Conservation (phyloP, 2,113 vertebrate species). For the Ibidorhyncha struthersii region DNA sequence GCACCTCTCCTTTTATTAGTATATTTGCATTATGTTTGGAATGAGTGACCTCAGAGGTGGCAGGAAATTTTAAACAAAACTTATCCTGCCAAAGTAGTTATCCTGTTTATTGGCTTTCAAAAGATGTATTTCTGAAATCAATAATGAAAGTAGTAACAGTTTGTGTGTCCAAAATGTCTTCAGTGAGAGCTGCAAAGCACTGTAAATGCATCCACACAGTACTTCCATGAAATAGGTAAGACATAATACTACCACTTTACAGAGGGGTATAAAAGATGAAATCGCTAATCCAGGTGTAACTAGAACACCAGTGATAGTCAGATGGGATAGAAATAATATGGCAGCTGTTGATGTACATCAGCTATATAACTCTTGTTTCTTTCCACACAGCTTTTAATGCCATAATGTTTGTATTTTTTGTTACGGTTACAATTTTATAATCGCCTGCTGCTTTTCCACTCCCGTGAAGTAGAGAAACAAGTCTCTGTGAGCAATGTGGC, state of each 20-base stretch:
- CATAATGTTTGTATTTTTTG: neutral
- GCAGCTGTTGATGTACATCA: neutral
- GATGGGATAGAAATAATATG: neutral
- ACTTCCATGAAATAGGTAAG: neutral
- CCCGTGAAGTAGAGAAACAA: neutral
- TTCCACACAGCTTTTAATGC: neutral
- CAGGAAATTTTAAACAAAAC: neutral
- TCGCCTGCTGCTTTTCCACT: neutral
- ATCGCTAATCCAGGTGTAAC: neutral
- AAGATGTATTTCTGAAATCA: neutral
- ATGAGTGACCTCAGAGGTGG: neutral
- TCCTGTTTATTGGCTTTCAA: neutral
- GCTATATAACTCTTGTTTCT: neutral
- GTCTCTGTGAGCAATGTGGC: neutral
- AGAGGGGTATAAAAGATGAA: neutral
- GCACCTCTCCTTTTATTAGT: neutral
- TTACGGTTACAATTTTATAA: neutral
- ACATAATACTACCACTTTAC: neutral
- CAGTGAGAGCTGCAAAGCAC: neutral
- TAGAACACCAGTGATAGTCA: neutral
- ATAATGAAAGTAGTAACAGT: neutral
- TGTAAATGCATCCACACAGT: neutral
- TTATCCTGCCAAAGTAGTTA: neutral
- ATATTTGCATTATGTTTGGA: neutral
- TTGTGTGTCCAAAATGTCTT: neutral